Evolutionary conservation across 1,140 invertebrate genomes (phyloP), one percentile per base, ranked within the genome.

Genomic region (Diploscapter pachys): DNA sequence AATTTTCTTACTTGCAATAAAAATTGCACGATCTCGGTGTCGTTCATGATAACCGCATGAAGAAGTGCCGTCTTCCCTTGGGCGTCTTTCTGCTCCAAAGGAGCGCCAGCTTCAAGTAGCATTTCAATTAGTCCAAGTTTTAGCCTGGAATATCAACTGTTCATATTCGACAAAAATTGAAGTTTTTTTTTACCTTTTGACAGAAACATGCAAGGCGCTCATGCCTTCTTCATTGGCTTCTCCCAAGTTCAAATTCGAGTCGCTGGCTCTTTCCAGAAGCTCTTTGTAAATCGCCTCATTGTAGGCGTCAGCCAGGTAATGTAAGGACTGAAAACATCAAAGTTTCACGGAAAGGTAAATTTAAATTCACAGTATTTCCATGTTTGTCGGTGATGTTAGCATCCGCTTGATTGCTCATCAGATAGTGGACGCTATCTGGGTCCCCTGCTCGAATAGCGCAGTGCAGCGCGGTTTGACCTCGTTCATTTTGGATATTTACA

Each of bases 211-310:
- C 31, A 76, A 64, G 3, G 75, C 55, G 13, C 54, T 57, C n/a
- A 54, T 55, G 8, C 75, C 75, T 59, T 76, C 75, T 4, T 76
- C 63, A 76, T 76, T 76, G 63, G 68, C 3, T 53, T 71, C 57
- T 51, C 72, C 70, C 13, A 76, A n/a, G 53, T 72, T 61, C 4
- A 74, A 63, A 11, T 48, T n/a, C n/a, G 48, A 50, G 8, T 56
- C 69, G 13, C 53, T 50, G 8, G 50, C 50, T 31, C 62, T 53
- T 55, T 76, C 75, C 3, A 76, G 52, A 51, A 76, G 53, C 51
- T 76, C 75, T 61, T 76, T 76, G 63, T 66, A 76, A 59, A 76
- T 76, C 2, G 69, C 72, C 50, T 76, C 75, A 64, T 76, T 76
- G 70, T 76, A 71, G 50, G 75, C 69, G 31, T 76, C 75, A 4